Evolutionary conservation across 2,797 vertebrate species (phyloP).

Genomic region (Eulemur coronatus): DNA sequence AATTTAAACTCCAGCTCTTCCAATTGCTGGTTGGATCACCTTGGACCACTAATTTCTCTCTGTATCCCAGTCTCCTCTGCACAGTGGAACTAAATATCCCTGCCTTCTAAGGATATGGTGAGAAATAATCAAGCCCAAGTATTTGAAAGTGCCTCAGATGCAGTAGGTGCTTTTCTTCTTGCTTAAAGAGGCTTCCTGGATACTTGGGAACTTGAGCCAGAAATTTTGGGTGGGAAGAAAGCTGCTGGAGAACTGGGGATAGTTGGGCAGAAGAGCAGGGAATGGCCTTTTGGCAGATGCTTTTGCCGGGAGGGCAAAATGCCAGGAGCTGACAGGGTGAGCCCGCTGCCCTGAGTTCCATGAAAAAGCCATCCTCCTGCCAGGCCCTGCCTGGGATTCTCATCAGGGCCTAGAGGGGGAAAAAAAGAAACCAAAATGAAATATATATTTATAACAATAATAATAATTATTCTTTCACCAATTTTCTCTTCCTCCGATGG

Average conservation of each 20-base stretch:
- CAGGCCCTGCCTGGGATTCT: slow-evolving; percentile 76
- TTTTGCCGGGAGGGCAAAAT: background rate
- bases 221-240: slow-evolving; percentile 50
- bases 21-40: slow-evolving; percentile 7
- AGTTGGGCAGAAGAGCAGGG: slow-evolving; percentile 1
- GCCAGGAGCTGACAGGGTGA: slow-evolving; percentile 14
- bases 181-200: slow-evolving; percentile 27
- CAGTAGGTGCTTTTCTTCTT: background rate
- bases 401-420: slow-evolving; percentile 69
- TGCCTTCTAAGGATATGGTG: background rate
- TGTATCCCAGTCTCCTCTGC: background rate
- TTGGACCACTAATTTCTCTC: background rate
- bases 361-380: background rate
- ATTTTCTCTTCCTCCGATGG: slow-evolving; percentile 83
- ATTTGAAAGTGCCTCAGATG: background rate
- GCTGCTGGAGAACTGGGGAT: background rate
- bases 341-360: background rate
- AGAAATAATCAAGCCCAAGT: background rate
- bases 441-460: slow-evolving; percentile 85
- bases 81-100: background rate
- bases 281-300: slow-evolving; percentile 44
- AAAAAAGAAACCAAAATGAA: slow-evolving; percentile 78
- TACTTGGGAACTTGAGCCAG: slow-evolving; percentile 18
- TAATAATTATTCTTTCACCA: slow-evolving; percentile 87
- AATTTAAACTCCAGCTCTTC: slow-evolving; percentile 43